These are phyloP conservation scores for Choloepus didactylus DNA, from an alignment of 2,797 vertebrate genomes.

Conservation along the genomic window DNA sequence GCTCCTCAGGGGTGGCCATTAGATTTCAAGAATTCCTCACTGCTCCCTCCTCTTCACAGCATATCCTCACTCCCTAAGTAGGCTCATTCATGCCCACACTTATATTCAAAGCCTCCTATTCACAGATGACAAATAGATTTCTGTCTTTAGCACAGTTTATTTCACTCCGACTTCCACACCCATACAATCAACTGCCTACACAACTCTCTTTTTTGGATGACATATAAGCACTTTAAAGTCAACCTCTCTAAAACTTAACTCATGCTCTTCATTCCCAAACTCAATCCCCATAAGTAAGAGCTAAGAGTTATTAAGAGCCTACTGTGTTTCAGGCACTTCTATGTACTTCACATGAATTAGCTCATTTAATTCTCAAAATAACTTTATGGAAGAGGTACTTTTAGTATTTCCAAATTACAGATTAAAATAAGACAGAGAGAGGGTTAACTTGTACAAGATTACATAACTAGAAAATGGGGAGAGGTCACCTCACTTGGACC, in stretches of 20 bases:
- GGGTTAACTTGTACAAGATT: no score
- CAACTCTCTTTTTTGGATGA: rapidly evolving
- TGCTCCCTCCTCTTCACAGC: background rate
- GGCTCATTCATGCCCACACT: background rate
- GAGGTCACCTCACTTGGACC: no score
- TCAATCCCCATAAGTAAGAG: background rate
- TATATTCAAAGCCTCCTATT: background rate
- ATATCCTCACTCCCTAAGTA: background rate
- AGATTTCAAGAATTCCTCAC: rapidly evolving
- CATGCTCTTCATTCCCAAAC: background rate
- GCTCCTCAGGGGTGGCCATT: background rate
- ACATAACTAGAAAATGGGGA: no score
- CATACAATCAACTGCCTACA: rapidly evolving
- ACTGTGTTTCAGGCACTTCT: background rate
- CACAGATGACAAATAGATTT: rapidly evolving
- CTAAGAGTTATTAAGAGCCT: background rate
- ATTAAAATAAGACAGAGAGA: background rate
- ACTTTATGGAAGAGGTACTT: background rate
- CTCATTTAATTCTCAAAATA: background rate
- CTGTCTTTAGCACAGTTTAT: no score
- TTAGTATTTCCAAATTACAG: background rate
- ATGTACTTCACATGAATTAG: no score
- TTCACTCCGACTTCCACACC: background rate
- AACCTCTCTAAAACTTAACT: background rate
- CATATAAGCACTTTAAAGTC: rapidly evolving